These are phyloP conservation scores for Rhopalosiphum maidis DNA, from an alignment of 1,140 invertebrate species.

Conservation along the genomic window DNA sequence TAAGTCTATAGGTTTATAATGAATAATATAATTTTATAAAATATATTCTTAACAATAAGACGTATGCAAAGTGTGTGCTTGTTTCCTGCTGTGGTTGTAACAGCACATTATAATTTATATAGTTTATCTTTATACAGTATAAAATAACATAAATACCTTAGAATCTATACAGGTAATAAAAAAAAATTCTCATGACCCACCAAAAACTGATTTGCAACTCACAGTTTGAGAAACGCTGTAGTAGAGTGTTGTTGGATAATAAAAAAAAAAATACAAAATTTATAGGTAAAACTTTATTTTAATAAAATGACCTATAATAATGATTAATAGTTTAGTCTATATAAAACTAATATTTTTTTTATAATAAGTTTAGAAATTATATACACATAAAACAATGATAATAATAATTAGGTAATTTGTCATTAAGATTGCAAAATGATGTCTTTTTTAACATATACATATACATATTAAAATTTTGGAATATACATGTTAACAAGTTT, in stretches of 20 bases:
- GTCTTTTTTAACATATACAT: constrained; percentile 42
- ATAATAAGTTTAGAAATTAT: constrained; percentile 37
- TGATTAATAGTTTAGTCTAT: constrained; percentile 52
- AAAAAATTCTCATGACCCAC: no score
- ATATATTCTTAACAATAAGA: no score
- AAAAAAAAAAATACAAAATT: not conserved
- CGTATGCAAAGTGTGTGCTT: no score
- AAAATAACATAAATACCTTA: no score
- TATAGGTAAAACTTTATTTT: constrained; percentile 46
- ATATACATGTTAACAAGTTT: constrained; percentile 54
- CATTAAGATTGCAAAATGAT: constrained; percentile 43
- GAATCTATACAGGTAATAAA: no score
- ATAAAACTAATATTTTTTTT: constrained; percentile 35
- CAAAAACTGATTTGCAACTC: no score
- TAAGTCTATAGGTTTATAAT: no score
- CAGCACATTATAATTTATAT: no score
- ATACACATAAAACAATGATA: constrained; percentile 43
- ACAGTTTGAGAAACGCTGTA: no score
- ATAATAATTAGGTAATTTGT: constrained; percentile 54
- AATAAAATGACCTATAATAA: constrained; percentile 46
- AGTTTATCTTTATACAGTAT: no score
- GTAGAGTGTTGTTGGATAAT: not conserved
- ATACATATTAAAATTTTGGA: constrained; percentile 48
- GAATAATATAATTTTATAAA: no score
- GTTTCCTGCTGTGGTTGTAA: no score